Evolutionary conservation across 2,888 invertebrate species (phyloP), one percentile per base, ranked within the genome.

Genomic region (Xylophagus ater): DNA sequence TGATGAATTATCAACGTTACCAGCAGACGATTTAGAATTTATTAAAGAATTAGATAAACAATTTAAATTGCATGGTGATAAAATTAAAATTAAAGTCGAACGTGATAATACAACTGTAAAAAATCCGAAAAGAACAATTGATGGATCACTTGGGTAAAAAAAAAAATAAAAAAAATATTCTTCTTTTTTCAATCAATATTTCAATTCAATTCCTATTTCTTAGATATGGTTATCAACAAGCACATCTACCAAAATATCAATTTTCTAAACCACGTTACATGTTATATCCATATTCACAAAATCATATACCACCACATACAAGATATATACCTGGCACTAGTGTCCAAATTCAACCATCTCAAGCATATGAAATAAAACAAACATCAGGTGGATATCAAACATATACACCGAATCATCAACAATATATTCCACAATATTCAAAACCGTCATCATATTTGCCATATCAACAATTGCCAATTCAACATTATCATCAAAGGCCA

Each of bases 81-180:
- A 60, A 42, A 53, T 65, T 18, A 62, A 62, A 48, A 58, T 65
- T 42, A 62, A 63, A 51, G 54, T 65, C 13, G 62, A 61, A 42
- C 51, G 56, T 18, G 59, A 56, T 20, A 65, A 65, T 43, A 41
- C 53, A 9, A 61, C 60, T 10, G 31, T 48, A 14, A 58, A 58
- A 29, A 60, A 42, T 41, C 53, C 49, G 29, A 84, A 84, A 53
- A 67, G 84, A 48, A 84, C 83, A 0, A 77, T 83, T 10, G 80
- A 83, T 47, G 74, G 74, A 1, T 75, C 77, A 33, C 62, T 84
- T 9, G 84, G 84, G 41, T 83, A 78, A 55, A 80, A 78, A 3
- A 12, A 13, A 1, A 62, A 67, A 49, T 64, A 67, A 19, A 65
- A 67, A 51, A 69, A 69, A 13, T 20, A 4, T 24, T n/a, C n/a